Conservation (phyloP, 2,113 vertebrate genomes). For the Muscicapa adusta region DNA sequence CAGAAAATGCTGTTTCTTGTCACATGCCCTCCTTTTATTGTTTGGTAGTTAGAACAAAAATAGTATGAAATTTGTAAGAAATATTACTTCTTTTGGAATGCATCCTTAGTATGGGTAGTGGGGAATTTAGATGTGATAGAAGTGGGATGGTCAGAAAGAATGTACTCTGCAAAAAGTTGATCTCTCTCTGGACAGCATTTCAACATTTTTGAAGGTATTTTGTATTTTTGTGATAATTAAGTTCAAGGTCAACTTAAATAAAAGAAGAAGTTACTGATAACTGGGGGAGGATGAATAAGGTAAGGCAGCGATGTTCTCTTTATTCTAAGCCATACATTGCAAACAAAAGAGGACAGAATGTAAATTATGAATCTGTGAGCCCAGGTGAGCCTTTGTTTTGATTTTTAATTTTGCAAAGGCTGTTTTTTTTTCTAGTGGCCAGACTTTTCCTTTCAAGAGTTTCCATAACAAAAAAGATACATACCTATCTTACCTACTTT, state of each 20-base stretch:
- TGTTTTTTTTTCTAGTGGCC: not conserved
- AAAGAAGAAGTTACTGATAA: not conserved
- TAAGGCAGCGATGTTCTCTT: not conserved
- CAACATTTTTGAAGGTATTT: not conserved
- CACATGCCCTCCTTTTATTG: not conserved
- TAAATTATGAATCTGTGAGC: not conserved
- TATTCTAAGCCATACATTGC: not conserved
- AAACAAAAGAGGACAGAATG: not conserved
- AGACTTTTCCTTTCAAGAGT: not conserved
- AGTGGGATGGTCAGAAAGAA: not conserved
- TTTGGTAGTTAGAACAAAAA: not conserved
- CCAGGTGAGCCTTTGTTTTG: not conserved
- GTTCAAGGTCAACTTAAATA: not conserved
- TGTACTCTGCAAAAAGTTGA: not conserved
- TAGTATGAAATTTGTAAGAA: not conserved
- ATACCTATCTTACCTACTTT: not conserved
- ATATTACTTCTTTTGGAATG: not conserved
- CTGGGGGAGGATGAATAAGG: not conserved
- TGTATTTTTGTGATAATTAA: not conserved
- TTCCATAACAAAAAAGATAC: not conserved
- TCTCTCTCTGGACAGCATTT: not conserved
- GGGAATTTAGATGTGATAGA: not conserved
- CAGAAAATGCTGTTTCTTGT: not conserved
- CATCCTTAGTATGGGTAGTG: not conserved
- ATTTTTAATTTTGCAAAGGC: not conserved